Percentiles rank a stretch among this genome's conserved stretches.
Evolutionary conservation across 2,888 invertebrate genomes (phyloP).

Genomic region (Pachymerium ferrugineum): DNA sequence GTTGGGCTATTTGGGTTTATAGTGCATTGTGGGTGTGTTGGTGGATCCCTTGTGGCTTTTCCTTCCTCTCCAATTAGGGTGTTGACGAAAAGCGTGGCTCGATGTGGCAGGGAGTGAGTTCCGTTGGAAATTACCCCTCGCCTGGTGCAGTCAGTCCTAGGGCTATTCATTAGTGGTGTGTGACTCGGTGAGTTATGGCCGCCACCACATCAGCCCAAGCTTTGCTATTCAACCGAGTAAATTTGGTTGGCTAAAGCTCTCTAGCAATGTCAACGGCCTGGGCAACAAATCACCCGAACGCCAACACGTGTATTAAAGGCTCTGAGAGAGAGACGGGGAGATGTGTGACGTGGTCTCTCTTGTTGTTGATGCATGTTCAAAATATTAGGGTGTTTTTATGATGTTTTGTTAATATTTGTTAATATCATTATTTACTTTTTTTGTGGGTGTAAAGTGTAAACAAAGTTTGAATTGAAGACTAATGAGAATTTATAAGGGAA

Average conservation of each 20-base stretch:
- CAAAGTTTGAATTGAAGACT: background rate
- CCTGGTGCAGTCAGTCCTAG: background rate
- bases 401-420: background rate
- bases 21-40: background rate
- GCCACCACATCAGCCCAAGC: constrained; percentile 16
- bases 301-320: constrained; percentile 10
- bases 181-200: constrained; percentile 17
- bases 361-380: background rate
- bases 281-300: constrained; percentile 17
- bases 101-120: constrained; percentile 17
- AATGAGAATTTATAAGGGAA: constrained; percentile 1
- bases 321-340: background rate
- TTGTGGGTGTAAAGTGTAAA: background rate
- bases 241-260: constrained; percentile 18
- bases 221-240: constrained; percentile 14
- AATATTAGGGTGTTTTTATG: too few species aligned
- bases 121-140: constrained; percentile 3
- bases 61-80: constrained; percentile 17
- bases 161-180: constrained; percentile 14
- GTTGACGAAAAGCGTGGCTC: constrained; percentile 13
- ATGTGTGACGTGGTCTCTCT: background rate
- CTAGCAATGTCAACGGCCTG: constrained; percentile 12
- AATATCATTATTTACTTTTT: background rate
- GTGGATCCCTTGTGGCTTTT: constrained; percentile 17
- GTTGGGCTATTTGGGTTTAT: background rate